Evolutionary conservation across 2,888 invertebrate genomes (phyloP).

Genomic region (Pterostichus madidus): DNA sequence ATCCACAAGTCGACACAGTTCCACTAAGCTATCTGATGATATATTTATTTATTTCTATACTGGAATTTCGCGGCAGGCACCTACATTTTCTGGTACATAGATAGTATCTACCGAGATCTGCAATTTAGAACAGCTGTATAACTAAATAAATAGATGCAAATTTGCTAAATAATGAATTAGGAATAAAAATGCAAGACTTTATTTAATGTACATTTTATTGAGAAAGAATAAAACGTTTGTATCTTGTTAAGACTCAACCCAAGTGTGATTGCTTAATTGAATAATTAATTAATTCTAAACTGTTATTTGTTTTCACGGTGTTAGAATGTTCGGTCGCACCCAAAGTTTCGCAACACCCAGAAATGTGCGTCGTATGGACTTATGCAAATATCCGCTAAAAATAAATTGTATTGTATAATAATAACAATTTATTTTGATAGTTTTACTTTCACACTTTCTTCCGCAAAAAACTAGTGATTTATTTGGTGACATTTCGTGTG

Average conservation of each 20-base stretch:
- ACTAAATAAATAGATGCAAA: too few relatives aligned
- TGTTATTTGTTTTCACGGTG: slow-evolving; percentile 19
- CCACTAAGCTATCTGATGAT: too few relatives aligned
- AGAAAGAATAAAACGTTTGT: not conserved
- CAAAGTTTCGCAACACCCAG: slow-evolving; percentile 43
- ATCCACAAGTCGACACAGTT: too few relatives aligned
- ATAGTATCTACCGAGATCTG: not conserved
- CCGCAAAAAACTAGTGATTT: not conserved
- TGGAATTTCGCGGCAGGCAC: too few relatives aligned
- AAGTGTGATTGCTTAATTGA: slow-evolving; percentile 15
- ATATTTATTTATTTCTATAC: too few relatives aligned
- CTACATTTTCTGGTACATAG: not conserved
- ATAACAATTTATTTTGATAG: slow-evolving; percentile 36
- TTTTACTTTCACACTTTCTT: slow-evolving; percentile 38
- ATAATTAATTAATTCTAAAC: slow-evolving; percentile 32
- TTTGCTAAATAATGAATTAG: too few relatives aligned
- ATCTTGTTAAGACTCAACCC: not conserved
- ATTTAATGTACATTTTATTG: too few relatives aligned
- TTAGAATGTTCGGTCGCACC: slow-evolving; percentile 17
- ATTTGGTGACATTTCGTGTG: not conserved
- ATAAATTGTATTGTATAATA: slow-evolving; percentile 26
- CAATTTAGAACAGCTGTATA: too few relatives aligned
- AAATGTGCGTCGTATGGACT: slow-evolving; percentile 23
- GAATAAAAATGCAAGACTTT: too few relatives aligned
- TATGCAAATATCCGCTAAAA: slow-evolving; percentile 32